Base-by-base conservation (phyloP, 2,888 invertebrate genomes). In the Epinotia nisella region DNA sequence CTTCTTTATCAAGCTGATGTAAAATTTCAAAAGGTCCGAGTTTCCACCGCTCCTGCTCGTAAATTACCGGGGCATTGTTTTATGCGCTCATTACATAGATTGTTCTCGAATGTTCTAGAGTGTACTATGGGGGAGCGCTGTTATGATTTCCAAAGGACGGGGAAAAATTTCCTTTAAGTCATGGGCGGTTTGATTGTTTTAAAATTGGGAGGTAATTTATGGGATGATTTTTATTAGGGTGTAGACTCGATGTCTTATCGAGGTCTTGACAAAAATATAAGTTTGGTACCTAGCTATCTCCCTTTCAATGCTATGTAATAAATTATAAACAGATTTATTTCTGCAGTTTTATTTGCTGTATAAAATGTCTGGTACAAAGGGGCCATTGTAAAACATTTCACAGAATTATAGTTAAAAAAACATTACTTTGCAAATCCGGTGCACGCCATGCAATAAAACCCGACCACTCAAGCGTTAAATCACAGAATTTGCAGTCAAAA, bases 31-130 rank as follows among this genome's bases (percentile, higher is more conserved):
- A 81, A 82, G 83, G 87, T 88, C 87, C 83, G 83, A 85, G 81
- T 82, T 82, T 81, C 79, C 78, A 77, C 77, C 77, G 76, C 75
- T 76, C 74, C 77, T 75, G 80, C 83, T 86, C 90, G 85, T 91
- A 91, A 92, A 91, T 91, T 89, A 89, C 83, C 77, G 77, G 75
- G 80, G 82, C 85, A 89, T 92, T 92, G 89, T 91, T 91, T 91
- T 90, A 91, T 87, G 85, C 85, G 79, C 82, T 83, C 87, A 90
- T 90, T 90, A 90, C 89, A 90, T 87, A 85, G 87, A 90, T 89
- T 88, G 88, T 87, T 87, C 83, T 82, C 80, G 82, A 85, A 86
- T 84, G 85, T 79, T 81, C 82, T 82, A 81, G 85, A 88, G 84
- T 86, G 73, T 69, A 69, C 73, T 64, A 68, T 72, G 58, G 69